Base-by-base conservation (phyloP, 1,140 invertebrate species). In the Oncopodura yosiiana region DNA sequence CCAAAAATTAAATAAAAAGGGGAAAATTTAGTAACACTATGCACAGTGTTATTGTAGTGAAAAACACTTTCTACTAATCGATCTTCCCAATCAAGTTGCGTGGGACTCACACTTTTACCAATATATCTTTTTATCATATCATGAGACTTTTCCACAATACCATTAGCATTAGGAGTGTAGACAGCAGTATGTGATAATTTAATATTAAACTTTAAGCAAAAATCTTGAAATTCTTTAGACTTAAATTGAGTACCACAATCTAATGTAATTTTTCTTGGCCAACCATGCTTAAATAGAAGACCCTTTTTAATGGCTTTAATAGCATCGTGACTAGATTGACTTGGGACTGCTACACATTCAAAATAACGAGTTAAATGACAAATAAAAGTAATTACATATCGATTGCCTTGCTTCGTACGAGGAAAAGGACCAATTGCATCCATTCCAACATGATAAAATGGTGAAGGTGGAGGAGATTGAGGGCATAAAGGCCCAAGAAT, bases 1-100 rank as follows among this genome's bases (percentile, higher is more conserved):
- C 71, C 71, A 44, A 70, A 74, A 19, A 74, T 21, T 3, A 75
- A 30, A 65, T 73, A 69, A 49, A 71, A 69, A 4, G 71, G 69
- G 11, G 67, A 56, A 57, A 66, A 70, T 16, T 65, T 60, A 1
- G 69, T 74, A 0, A 67, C 63, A 39, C 56, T 58, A 43, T 76
- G 73, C 2, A 66, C 32, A n/a, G 69, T 64, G 1, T 69, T 70
- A 27, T 75, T 75, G 49, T 73, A 71, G 11, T 66, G 66, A 55
- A 71, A 73, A 19, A 69, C 69, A 1, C 71, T 71, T 19, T 68
- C 68, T 2, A 62, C 66, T 6, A 74, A 53, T 5, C 66, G 70
- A 41, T 66, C 45, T 44, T 75, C 73, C 74, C 73, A 76, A 50
- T 73, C 65, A 12, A 38, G 58, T 11, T 64, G 66, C 29, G 64